Conservation (phyloP, 2,797 vertebrate genomes). For the Neosalanx taihuensis region DNA sequence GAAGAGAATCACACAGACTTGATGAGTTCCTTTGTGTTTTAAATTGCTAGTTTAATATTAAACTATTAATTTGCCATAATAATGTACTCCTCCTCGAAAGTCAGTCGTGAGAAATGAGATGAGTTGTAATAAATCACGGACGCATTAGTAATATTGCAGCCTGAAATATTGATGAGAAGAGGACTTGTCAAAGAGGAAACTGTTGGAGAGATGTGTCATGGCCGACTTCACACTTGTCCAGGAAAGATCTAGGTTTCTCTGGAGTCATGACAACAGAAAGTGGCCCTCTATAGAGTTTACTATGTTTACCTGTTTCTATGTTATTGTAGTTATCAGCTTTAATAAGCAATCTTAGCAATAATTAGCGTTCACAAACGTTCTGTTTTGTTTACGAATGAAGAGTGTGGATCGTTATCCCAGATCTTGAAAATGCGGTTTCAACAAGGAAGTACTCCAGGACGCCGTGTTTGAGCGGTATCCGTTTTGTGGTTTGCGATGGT, state of each 20-base stretch:
- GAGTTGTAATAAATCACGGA: slow-evolving; percentile 53
- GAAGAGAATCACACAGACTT: slow-evolving; percentile 29
- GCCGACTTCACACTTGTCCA: slow-evolving; percentile 32
- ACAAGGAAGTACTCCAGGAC: background rate
- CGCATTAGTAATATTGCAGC: slow-evolving; percentile 57
- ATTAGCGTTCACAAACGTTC: too few relatives aligned
- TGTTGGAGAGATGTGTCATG: slow-evolving; percentile 39
- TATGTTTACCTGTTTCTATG: background rate
- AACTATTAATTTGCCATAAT: slow-evolving; percentile 61
- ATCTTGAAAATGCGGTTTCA: too few relatives aligned
- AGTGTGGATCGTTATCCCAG: too few relatives aligned
- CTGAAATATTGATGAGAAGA: slow-evolving; percentile 56
- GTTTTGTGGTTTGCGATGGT: background rate
- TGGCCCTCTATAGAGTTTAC: background rate
- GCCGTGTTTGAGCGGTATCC: slow-evolving; percentile 1
- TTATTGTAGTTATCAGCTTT: background rate
- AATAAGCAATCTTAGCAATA: background rate
- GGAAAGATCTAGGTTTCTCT: slow-evolving; percentile 17
- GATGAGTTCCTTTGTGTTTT: slow-evolving; percentile 48
- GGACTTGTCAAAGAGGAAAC: slow-evolving; percentile 45
- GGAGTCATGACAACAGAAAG: background rate
- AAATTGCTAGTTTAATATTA: slow-evolving; percentile 59
- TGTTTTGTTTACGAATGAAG: too few relatives aligned
- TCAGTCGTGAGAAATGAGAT: slow-evolving; percentile 49
- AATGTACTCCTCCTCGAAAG: slow-evolving; percentile 52